Percentiles rank a stretch among this genome's conserved stretches.
These are phyloP conservation scores for Diachasma alloeum DNA, from an alignment of 1,140 invertebrate species.

Conservation along the genomic window DNA sequence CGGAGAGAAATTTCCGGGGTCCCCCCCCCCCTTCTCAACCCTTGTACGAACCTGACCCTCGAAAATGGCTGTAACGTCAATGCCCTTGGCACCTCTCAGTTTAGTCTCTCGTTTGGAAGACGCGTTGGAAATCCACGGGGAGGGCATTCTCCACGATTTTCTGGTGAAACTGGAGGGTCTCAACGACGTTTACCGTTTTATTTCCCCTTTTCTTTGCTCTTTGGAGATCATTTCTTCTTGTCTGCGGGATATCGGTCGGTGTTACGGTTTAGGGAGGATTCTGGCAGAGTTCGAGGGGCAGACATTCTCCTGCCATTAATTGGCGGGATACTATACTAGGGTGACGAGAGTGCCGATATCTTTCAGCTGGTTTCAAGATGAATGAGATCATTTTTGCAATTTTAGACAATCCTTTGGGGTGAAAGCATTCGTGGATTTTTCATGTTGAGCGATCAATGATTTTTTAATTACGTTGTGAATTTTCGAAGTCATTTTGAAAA, in stretches of 20 bases:
- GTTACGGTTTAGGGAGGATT: too few relatives aligned
- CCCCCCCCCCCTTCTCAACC: slow-evolving; percentile 16
- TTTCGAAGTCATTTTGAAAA: too few relatives aligned
- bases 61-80: slow-evolving; percentile 25
- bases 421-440: too few relatives aligned
- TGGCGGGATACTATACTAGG: background rate
- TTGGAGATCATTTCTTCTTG: too few relatives aligned
- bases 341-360: background rate
- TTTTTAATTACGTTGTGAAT: too few relatives aligned
- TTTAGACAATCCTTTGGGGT: too few relatives aligned
- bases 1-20: background rate
- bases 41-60: slow-evolving; percentile 25
- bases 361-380: background rate
- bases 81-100: slow-evolving; percentile 27
- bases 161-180: background rate
- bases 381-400: too few relatives aligned
- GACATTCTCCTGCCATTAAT: background rate
- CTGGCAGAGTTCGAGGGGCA: background rate
- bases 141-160: slow-evolving; percentile 7
- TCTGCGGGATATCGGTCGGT: too few relatives aligned
- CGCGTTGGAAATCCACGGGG: background rate
- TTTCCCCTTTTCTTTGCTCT: too few relatives aligned
- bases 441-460: too few relatives aligned
- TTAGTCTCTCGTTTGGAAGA: background rate
- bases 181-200: too few relatives aligned